phyloP scores from a whole-genome alignment of 2,888 invertebrate genomes.

The Capitulum mitella region DNA sequence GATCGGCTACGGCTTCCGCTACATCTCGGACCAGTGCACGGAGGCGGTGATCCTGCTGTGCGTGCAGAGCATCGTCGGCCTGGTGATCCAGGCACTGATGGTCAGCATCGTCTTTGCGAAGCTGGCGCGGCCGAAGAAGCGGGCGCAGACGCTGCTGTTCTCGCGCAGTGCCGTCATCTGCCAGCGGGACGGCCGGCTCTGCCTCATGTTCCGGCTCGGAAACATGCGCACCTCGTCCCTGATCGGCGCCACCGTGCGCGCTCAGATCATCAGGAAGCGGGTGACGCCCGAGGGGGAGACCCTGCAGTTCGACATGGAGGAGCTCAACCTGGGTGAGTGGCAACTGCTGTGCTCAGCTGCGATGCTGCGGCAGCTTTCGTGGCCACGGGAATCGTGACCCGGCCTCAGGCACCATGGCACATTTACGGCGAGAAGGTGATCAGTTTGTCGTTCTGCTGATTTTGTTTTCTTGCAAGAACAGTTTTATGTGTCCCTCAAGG shows the following conservation, averaged over 20 bases:
- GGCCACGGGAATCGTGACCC: too few relatives aligned
- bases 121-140: constrained; percentile 88
- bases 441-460: too few relatives aligned
- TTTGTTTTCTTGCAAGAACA: too few relatives aligned
- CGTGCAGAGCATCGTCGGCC: constrained; percentile 47
- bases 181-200: constrained; percentile 80
- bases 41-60: constrained; percentile 50
- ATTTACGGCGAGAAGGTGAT: too few relatives aligned
- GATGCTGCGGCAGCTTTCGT: too few relatives aligned
- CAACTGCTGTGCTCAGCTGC: too few relatives aligned
- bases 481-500: too few relatives aligned
- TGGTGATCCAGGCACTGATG: constrained; percentile 59
- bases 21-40: constrained; percentile 49
- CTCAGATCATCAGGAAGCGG: constrained; percentile 88
- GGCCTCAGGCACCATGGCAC: too few relatives aligned
- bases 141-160: constrained; percentile 90
- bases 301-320: constrained; percentile 89
- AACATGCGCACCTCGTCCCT: constrained; percentile 97
- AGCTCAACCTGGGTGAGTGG: constrained; percentile 54
- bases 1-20: constrained; percentile 57
- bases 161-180: constrained; percentile 87
- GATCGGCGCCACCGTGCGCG: constrained; percentile 92
- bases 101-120: constrained; percentile 79
- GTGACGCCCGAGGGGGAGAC: constrained; percentile 81
- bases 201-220: constrained; percentile 90